These are phyloP conservation scores for Macrochelys suwanniensis DNA, from an alignment of 2,797 vertebrate species.

Conservation along the genomic window DNA sequence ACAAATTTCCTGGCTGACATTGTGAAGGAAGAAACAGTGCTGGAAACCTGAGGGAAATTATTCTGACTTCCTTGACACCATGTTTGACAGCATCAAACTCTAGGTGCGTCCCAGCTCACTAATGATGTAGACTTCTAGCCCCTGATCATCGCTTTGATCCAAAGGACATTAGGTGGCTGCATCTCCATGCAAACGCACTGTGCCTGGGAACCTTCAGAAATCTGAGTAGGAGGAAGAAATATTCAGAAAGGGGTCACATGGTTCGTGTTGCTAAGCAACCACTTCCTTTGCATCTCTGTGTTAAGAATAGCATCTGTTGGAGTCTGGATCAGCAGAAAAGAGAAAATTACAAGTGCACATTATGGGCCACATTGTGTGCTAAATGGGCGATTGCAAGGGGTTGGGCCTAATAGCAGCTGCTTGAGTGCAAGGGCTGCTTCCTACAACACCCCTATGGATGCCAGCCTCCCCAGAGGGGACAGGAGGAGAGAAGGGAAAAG, in stretches of 20 bases:
- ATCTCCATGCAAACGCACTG: conserved; percentile 37
- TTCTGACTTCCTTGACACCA: conserved; percentile 10
- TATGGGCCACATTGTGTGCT: background rate
- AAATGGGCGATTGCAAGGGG: background rate
- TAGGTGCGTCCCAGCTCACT: conserved; percentile 16
- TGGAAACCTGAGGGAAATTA: conserved; percentile 33
- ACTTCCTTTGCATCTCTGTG: conserved; percentile 47
- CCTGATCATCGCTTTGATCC: conserved; percentile 33
- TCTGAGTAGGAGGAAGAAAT: conserved; percentile 67
- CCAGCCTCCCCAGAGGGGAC: fast-evolving
- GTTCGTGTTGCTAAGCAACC: conserved; percentile 72
- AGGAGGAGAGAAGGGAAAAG: background rate
- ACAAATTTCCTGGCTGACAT: background rate
- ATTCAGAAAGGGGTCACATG: conserved; percentile 24
- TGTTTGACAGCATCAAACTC: conserved; percentile 16
- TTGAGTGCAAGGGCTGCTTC: background rate
- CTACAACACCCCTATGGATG: background rate
- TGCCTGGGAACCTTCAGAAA: conserved; percentile 33
- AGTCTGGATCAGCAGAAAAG: background rate
- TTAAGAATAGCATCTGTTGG: conserved; percentile 34
- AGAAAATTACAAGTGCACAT: background rate
- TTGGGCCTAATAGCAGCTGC: background rate
- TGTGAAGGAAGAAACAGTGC: background rate
- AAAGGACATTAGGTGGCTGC: conserved; percentile 38
- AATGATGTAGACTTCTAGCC: conserved; percentile 31